Base-by-base conservation (phyloP, 2,113 vertebrate genomes). In the Ondatra zibethicus region DNA sequence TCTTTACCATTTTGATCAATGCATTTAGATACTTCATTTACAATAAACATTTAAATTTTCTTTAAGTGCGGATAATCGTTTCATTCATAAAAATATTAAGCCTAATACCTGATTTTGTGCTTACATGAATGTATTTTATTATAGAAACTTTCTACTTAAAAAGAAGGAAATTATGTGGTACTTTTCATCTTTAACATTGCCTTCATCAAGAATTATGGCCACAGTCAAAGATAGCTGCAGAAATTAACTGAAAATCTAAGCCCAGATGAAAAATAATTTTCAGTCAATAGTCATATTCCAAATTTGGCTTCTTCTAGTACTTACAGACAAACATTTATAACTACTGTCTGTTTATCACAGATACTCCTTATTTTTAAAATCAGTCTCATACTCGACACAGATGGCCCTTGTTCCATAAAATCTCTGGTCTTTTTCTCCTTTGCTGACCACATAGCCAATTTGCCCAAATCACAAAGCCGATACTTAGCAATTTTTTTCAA, bases 401-500 rank as follows among this genome's bases (percentile, higher is more conserved):
- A 98, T 96, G 97, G 92, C 16, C 42, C 63, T 88, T 97, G 89
- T 95, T 97, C 95, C 88, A 93, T 42, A 85, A 97, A 98, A 76
- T 97, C 89, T 91, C 96, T 95, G 80, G 94, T 94, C 98, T 96
- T 86, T 97, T 98, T 97, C 78, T 94, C 70, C 94, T 97, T 98
- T 97, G 96, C 90, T 98, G 96, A 97, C 95, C 81, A 92, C 75
- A 94, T 66, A 98, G 95, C 93, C 97, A 98, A 96, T 97, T 97
- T 90, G 93, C 82, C 98, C 33, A 68, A 97, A 98, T 97, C 96
- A 96, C 58, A 95, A 94, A 98, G 91, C 33, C 94, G 88, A 97
- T 29, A 92, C 42, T 96, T 96, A 95, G 89, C 80, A 95, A 21
- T 58, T 97, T 98, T 96, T 77, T 89, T 97, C 92, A 96, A 94